Conservation (phyloP, 2,888 invertebrate genomes). For the Neoaliturus tenellus region DNA sequence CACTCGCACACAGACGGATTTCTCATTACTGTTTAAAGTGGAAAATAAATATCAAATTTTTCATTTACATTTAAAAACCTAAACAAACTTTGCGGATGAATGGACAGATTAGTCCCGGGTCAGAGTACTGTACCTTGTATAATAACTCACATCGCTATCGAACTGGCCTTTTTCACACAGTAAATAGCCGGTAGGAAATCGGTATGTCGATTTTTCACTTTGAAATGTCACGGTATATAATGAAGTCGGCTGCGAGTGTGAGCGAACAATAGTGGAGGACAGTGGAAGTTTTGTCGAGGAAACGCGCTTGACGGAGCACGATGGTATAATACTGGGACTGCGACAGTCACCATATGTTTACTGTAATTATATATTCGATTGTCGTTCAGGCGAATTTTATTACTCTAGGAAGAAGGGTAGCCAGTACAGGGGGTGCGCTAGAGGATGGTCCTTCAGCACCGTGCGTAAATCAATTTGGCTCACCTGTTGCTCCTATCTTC, state of each 20-base stretch:
- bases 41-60: too few relatives aligned
- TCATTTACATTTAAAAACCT: too few relatives aligned
- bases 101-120: too few relatives aligned
- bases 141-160: too few relatives aligned
- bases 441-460: background rate
- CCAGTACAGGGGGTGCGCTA: background rate
- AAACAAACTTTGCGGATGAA: too few relatives aligned
- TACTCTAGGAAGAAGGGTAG: constrained; percentile 35
- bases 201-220: constrained; percentile 37
- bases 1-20: too few relatives aligned
- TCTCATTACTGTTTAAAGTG: too few relatives aligned
- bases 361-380: constrained; percentile 44
- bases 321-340: constrained; percentile 42
- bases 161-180: background rate
- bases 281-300: constrained; percentile 51
- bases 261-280: constrained; percentile 20
- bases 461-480: background rate
- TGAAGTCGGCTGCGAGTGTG: background rate
- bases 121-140: too few relatives aligned
- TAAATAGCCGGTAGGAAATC: background rate
- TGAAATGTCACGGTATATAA: constrained; percentile 38
- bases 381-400: constrained; percentile 38
- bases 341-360: constrained; percentile 40
- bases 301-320: constrained; percentile 50
- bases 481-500: background rate